A percentile compares a stretch with the other conserved stretches of the same genome.
Evolutionary conservation across 2,113 vertebrate genomes (phyloP).

Genomic region (Excalfactoria chinensis): DNA sequence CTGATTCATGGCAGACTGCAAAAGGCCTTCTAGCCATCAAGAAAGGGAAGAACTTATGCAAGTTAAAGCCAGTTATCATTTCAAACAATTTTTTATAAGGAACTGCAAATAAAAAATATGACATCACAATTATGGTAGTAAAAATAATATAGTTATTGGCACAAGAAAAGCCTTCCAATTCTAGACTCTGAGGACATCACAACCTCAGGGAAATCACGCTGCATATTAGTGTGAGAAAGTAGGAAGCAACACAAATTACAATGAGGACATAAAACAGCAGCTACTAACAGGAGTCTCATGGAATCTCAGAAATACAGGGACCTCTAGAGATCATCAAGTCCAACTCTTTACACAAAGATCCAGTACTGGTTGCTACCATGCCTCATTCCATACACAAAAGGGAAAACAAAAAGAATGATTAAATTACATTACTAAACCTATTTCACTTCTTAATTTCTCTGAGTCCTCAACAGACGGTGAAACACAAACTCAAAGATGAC

Average conservation of each 20-base stretch:
- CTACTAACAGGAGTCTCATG: neutral
- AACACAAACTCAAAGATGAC: neutral
- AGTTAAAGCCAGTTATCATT: neutral
- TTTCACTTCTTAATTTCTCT: neutral
- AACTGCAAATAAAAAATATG: neutral
- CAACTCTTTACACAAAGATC: neutral
- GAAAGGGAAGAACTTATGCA: neutral
- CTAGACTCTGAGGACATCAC: neutral
- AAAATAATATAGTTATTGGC: neutral
- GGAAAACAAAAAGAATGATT: neutral
- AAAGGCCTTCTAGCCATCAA: neutral
- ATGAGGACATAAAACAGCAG: neutral
- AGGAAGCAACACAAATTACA: neutral
- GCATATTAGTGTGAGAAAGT: neutral
- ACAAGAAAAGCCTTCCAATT: neutral
- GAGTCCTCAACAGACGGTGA: neutral
- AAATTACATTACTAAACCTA: neutral
- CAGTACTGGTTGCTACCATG: neutral
- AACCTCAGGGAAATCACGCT: neutral
- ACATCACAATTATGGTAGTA: neutral
- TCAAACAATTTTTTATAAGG: neutral
- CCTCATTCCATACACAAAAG: neutral
- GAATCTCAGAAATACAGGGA: too few species aligned
- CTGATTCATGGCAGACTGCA: neutral
- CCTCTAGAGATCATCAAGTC: too few species aligned